phyloP scores from a whole-genome alignment of 2,797 vertebrate species.

The Eremophila alpestris region DNA sequence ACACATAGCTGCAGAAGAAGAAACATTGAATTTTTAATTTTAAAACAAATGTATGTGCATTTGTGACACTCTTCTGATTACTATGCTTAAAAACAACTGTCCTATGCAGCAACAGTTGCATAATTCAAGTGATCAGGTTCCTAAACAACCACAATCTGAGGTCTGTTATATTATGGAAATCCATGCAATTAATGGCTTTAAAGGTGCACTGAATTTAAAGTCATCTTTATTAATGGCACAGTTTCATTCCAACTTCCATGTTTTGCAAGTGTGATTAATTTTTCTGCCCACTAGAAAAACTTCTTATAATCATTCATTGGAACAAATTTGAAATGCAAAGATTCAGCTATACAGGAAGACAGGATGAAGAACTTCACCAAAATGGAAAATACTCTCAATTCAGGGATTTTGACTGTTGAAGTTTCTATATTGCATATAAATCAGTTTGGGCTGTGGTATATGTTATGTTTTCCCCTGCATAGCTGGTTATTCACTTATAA shows the following conservation, averaged over 20 bases:
- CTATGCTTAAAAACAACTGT: background rate
- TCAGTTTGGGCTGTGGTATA: background rate
- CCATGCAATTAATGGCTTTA: background rate
- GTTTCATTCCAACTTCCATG: background rate
- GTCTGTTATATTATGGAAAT: background rate
- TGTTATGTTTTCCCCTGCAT: background rate
- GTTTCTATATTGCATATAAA: background rate
- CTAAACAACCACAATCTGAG: background rate
- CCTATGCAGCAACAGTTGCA: background rate
- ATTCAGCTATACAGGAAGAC: background rate
- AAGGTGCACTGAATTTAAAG: slow-evolving; percentile 14
- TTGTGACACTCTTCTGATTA: background rate
- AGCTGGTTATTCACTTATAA: background rate
- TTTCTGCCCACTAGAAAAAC: background rate
- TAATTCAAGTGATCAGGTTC: background rate
- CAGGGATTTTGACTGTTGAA: background rate
- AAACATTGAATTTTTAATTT: background rate
- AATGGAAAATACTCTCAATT: background rate
- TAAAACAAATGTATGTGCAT: background rate
- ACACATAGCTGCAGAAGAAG: background rate
- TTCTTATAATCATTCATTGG: slow-evolving; percentile 5
- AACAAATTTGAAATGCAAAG: slow-evolving; percentile 24
- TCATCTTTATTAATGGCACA: background rate
- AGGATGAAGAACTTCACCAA: slow-evolving; percentile 15
- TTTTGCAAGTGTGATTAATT: slow-evolving; percentile 39